Evolutionary conservation across 2,888 invertebrate genomes (phyloP), one percentile per base, ranked within the genome.

Genomic region (Cylindroiulus punctatus): DNA sequence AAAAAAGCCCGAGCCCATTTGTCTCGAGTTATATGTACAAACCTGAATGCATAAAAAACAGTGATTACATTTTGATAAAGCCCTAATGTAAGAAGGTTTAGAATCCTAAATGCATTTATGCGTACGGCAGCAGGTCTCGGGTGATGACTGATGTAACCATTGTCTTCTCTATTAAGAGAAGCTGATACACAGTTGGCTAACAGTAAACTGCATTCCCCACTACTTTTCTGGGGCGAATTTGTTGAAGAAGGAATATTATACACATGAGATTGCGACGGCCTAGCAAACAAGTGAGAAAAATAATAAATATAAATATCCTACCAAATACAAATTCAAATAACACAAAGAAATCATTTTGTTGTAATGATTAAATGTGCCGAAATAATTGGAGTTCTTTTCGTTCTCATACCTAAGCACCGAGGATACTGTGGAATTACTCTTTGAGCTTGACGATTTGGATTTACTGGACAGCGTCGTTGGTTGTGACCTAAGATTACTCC

Each of bases 91-190:
- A 7, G 3, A 84, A 85, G 81, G 40, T 32, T 57, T 65, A 17
- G 12, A 40, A 84, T 10, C 42, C 22, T 5, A 65, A 22, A 65
- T 65, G 22, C 14, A 26, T n/a, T 26, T 26, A n/a, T 26, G n/a
- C 65, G 26, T 57, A 87, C 87, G 17, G 87, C 87, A 52, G 87
- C 87, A 32, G 87, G 87, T 52, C 86, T 84, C n/a, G 87, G 87
- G 86, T 87, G 87, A 83, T 86, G 86, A 40, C 82, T 83, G 26
- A 87, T 76, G 47, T 83, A 87, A 36, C 87, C 47, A 40, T 44
- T 47, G 82, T 86, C 86, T 32, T 86, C 86, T 22, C 30, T 84
- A 26, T 12, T 47, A 12, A 42, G 22, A 19, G 52, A 52, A 26
- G 84, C n/a, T n/a, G 85, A 36, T 36, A 40, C 22, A 42, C 40